A percentile compares a stretch with the other conserved stretches of the same genome.
phyloP scores from a whole-genome alignment of 2,113 vertebrate species.

The Sisor rabdophorus region DNA sequence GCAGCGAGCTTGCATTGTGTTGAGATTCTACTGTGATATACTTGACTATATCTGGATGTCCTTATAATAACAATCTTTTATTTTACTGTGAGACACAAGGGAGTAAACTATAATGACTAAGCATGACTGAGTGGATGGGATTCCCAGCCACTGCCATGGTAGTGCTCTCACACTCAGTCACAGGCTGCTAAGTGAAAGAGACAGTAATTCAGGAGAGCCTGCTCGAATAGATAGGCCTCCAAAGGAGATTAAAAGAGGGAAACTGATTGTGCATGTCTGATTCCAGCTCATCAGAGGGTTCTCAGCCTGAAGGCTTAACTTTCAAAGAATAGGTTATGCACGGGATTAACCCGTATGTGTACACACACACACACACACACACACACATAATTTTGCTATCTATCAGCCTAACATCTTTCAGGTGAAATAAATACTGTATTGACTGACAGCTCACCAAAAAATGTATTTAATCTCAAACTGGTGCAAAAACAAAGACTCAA shows the following conservation, averaged over 20 bases:
- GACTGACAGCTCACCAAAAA: not conserved
- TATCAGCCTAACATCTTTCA: not conserved
- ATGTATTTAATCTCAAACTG: not conserved
- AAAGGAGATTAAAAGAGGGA: conserved; percentile 74
- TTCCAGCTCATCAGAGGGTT: conserved; percentile 70
- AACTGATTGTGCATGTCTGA: conserved; percentile 76
- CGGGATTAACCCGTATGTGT: conserved; percentile 26
- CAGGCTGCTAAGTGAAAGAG: conserved; percentile 68
- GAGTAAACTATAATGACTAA: not conserved
- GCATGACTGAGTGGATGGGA: conserved; percentile 3
- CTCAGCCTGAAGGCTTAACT: conserved; percentile 69
- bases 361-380: not conserved
- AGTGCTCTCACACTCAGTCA: conserved; percentile 57
- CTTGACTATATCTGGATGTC: not conserved
- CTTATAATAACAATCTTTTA: not conserved
- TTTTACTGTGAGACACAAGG: not conserved
- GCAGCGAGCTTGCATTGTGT: not conserved
- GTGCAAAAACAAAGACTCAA: no score
- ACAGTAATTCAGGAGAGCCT: conserved; percentile 76
- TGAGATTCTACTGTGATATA: no score
- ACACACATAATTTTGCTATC: not conserved
- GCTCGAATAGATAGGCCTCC: conserved; percentile 73
- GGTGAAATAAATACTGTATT: not conserved
- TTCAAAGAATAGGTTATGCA: conserved; percentile 63
- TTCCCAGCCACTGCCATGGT: conserved; percentile 29